Evolutionary conservation across 2,797 vertebrate species (phyloP), one percentile per base, ranked within the genome.

Genomic region (Acanthiza pusilla): DNA sequence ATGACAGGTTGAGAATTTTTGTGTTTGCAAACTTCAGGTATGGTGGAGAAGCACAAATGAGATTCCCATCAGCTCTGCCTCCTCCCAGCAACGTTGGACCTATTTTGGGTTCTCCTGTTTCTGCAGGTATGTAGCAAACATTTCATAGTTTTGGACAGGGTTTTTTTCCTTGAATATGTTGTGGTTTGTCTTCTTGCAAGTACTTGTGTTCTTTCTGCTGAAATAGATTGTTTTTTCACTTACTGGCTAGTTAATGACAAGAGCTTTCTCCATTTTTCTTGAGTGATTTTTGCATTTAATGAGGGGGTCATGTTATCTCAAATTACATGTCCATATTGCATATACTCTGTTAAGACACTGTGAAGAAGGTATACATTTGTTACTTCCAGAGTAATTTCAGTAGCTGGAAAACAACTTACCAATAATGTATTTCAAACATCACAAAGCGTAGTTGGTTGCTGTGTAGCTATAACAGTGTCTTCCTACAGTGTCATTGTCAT

Each of bases 41-140:
- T 30, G 99, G 99, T 57, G 99, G 99, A 93, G 99, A 99, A 97
- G 99, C 99, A 68, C 99, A 99, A 97, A 99, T 99, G 99, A 98
- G 99, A 88, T 99, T 99, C 94, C 98, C 99, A 3, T 97, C 99
- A 47, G 96, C 98, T 85, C 91, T 99, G 72, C 90, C 98, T 5
- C 95, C 98, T 87, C 98, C 99, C 23, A 99, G 98, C 91, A 99
- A 97, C 1, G 97, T 99, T 23, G 99, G 99, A 42, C 98, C 98
- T 36, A 92, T 98, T 86, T 97, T 99, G 84, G 98, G 98, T 60
- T 99, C 99, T 78, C 98, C 99, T 68, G 92, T 98, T 77, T 97
- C 97, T 90, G 85, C 98, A 86, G 84, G 98, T 98, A 89, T 96
- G 97, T 97, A 95, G 42, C 53, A 95, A 87, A 22, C 23, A 22